Evolutionary conservation across 92 coral and sea anemone species (phyloP), one percentile per base, ranked within the genome.

Genomic region (Blastomussa wellsi): DNA sequence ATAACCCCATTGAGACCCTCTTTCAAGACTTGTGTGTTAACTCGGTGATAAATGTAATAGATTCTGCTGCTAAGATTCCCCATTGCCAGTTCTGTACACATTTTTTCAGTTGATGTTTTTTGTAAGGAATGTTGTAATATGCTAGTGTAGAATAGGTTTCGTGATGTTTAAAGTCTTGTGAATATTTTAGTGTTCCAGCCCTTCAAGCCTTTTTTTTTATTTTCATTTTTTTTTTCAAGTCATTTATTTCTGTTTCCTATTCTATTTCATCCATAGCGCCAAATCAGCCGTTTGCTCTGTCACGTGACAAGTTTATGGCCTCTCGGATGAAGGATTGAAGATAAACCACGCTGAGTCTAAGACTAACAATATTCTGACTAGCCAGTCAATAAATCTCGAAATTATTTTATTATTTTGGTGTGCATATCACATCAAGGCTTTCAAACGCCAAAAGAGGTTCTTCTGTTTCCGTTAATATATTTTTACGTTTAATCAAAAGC

Each of bases 211-310:
- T 82, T 49, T 20, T 17, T 17, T 55, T 20, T 53, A 42, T 29
- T 79, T 78, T 36, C 33, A n/a, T 57, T 2, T 29, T 33, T 36
- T 29, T 12, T 80, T 75, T 84, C 87, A 84, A 62, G 64, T 62
- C 44, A 76, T 62, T 74, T 49, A 74, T 59, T 86, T 47, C 29
- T 72, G 17, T 64, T 36, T 74, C 49, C 29, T 86, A 57, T 79
- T 93, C 89, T 93, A 52, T 88, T 89, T 87, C 76, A 79, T 76
- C 82, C 91, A 33, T 89, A 94, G 97, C 89, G 93, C 95, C 94
- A 92, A 85, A 87, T 94, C 97, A 74, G 86, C 90, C 52, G 85
- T 94, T 72, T 94, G 97, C 80, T 88, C 86, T 49, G 90, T 94
- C 38, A 87, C 95, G 76, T 94, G 92, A 94, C 92, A 82, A 77